Evolutionary conservation across 2,113 vertebrate species (phyloP), one percentile per base, ranked within the genome.

Genomic region (Ailurus styani): DNA sequence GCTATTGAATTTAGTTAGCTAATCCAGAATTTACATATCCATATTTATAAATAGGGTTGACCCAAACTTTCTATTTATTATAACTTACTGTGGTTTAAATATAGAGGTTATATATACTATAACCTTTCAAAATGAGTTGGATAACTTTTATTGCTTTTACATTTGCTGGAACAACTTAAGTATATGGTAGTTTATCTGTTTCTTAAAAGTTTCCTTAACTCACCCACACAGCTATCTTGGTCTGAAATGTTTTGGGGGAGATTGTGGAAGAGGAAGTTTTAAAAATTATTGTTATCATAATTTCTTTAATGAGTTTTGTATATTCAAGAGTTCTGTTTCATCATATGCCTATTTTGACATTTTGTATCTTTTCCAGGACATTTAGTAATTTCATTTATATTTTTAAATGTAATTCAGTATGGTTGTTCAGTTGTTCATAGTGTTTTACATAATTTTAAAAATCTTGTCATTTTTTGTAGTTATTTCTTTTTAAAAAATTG

Each of bases 1-100:
- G 31, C 40, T 89, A 3, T 77, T 75, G 68, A 95, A 91, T 88
- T 97, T 96, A n/a, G 21, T 54, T 90, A 73, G 57, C 14, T 91
- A 78, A 55, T 47, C 40, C 31, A 95, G 57, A 52, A 62, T 40
- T 88, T 94, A 29, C 95, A 20, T 5, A 55, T 84, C 8, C 11
- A 81, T 84, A 18, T 85, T 91, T 88, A 81, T 55, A 70, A 96
- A 47, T 85, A 50, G 70, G 93, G 57, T 42, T 50, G 37, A 11
- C 8, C 47, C 34, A 62, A 68, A 79, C 50, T 83, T 95, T 87
- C 57, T 95, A 7, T 10, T 81, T 86, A 25, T 85, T 85, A 79
- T 90, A 25, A 88, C 3, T 20, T 95, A 52, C 81, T 85, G 12
- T 70, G 27, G 7, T 52, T 87, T 90, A 95, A 60, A 77, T 82